These are phyloP conservation scores for Chloroclystis v-ata DNA, from an alignment of 2,888 invertebrate genomes.

Conservation along the genomic window DNA sequence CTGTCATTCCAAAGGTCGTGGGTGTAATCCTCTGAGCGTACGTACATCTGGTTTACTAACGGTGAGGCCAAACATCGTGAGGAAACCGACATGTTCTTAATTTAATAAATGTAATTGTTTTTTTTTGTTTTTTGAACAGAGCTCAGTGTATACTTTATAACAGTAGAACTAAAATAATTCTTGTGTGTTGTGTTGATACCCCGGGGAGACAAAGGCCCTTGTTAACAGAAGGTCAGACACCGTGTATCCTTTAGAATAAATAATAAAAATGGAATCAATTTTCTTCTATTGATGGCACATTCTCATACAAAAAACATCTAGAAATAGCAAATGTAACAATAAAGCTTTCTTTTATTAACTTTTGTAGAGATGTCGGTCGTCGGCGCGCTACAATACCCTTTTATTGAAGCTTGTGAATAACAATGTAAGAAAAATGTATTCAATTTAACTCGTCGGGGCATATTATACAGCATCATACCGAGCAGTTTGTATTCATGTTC, in stretches of 20 bases:
- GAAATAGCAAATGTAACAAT: not conserved
- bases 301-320: not conserved
- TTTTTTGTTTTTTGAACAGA: not conserved
- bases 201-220: conserved; percentile 51
- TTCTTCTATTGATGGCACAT: not conserved
- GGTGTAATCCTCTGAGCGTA: no score
- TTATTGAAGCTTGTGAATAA: conserved; percentile 8
- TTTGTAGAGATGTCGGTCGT: not conserved
- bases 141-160: not conserved
- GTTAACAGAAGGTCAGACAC: conserved; percentile 55
- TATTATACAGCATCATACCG: conserved; percentile 6
- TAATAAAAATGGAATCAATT: not conserved
- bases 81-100: no score
- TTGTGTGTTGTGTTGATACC: conserved; percentile 38
- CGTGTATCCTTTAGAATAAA: conserved; percentile 20
- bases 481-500: conserved; percentile 16
- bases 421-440: conserved; percentile 14
- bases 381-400: not conserved
- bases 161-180: conserved; percentile 33
- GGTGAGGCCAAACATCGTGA: no score
- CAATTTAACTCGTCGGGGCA: conserved; percentile 7
- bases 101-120: no score
- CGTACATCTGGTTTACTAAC: no score
- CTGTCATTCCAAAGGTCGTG: no score
- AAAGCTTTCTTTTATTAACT: not conserved